Conservation (phyloP, 2,888 invertebrate species). For the Ennomos fuscantarius region DNA sequence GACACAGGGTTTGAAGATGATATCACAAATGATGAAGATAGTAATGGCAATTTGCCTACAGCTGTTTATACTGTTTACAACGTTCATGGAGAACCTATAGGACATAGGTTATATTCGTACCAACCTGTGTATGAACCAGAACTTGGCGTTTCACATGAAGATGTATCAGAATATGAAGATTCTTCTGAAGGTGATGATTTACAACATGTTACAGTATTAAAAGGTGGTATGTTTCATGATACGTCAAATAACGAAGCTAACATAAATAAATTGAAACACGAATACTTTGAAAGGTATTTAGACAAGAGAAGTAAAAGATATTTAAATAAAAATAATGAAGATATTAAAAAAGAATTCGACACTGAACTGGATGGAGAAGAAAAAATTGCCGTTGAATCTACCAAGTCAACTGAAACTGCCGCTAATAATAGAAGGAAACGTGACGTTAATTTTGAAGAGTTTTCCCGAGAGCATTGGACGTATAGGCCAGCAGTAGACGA, state of each 20-base stretch:
- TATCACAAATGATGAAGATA: conserved; percentile 53
- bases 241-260: conserved; percentile 58
- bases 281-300: conserved; percentile 76
- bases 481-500: conserved; percentile 48
- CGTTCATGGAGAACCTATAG: conserved; percentile 79
- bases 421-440: conserved; percentile 63
- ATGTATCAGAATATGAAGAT: conserved; percentile 62
- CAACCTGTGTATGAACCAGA: conserved; percentile 81
- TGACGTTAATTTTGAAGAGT: conserved; percentile 57
- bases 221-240: conserved; percentile 74
- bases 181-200: conserved; percentile 61
- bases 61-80: conserved; percentile 78
- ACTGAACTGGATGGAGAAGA: conserved; percentile 61
- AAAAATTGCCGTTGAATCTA: conserved; percentile 44
- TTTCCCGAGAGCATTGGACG: conserved; percentile 58
- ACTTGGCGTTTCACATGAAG: conserved; percentile 53
- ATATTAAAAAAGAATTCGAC: conserved; percentile 54
- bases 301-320: conserved; percentile 76
- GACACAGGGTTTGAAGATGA: conserved; percentile 69
- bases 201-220: conserved; percentile 70
- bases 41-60: conserved; percentile 70
- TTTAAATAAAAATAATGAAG: conserved; percentile 60
- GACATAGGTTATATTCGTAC: conserved; percentile 75
- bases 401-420: conserved; percentile 48
- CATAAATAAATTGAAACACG: conserved; percentile 74